Conservation (phyloP, 2,888 invertebrate species). For the Heterodera filipjevi region DNA sequence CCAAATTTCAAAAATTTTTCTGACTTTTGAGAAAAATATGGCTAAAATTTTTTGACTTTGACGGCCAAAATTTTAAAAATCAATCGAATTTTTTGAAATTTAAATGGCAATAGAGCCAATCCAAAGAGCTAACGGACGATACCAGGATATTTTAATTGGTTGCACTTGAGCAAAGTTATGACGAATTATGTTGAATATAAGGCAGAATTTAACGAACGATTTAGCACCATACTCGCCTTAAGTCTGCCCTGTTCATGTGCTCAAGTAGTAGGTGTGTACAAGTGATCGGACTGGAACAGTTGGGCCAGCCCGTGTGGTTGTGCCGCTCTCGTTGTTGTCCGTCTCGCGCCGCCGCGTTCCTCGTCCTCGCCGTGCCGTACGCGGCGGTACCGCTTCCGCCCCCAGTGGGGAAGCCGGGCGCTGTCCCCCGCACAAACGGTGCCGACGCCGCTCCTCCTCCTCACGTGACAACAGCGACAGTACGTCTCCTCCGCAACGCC, state of each 20-base stretch:
- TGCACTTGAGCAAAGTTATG: too few species aligned
- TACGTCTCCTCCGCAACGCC: conserved; percentile 31
- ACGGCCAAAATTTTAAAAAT: too few species aligned
- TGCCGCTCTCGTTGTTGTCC: not conserved
- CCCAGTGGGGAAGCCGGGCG: not conserved
- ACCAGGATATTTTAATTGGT: too few species aligned
- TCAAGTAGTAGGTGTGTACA: conserved; percentile 45
- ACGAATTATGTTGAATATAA: conserved; percentile 2
- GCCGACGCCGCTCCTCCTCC: conserved; percentile 7
- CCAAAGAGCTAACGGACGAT: too few species aligned
- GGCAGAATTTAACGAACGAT: not conserved
- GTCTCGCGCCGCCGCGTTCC: not conserved
- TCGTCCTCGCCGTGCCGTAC: not conserved
- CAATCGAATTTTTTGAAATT: too few species aligned
- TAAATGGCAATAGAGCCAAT: too few species aligned
- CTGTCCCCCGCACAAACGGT: not conserved
- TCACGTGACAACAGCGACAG: conserved; percentile 26
- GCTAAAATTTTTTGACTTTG: conserved; percentile 2
- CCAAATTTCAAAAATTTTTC: too few species aligned
- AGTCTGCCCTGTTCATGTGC: conserved; percentile 49
- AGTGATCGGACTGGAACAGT: conserved; percentile 44
- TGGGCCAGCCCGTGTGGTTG: conserved; percentile 30
- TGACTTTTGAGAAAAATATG: too few species aligned
- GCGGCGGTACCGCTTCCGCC: too few species aligned
- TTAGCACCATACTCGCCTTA: conserved; percentile 37